Evolutionary conservation across 2,888 invertebrate species (phyloP).

Genomic region (Melitaea athalia): DNA sequence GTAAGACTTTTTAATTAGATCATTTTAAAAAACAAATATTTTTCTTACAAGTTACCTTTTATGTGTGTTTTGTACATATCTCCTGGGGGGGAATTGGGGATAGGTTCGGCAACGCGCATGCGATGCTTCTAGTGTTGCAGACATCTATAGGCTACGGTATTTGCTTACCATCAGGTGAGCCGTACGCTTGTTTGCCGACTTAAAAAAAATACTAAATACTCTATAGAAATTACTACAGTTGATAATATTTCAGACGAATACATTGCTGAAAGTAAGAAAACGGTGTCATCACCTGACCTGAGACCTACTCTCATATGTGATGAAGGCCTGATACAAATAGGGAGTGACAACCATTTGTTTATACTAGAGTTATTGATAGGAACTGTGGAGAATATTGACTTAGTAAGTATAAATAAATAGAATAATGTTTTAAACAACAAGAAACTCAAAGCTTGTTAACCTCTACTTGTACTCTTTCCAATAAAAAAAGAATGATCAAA

Average conservation of each 20-base stretch:
- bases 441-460: no score
- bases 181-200: no score
- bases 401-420: slow-evolving; percentile 55
- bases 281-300: slow-evolving; percentile 58
- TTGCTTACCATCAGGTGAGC: no score
- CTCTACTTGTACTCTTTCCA: no score
- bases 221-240: not conserved
- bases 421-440: not conserved
- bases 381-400: slow-evolving; percentile 80
- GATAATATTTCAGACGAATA: slow-evolving; percentile 63
- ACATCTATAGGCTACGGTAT: no score
- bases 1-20: slow-evolving; percentile 51
- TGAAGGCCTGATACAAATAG: slow-evolving; percentile 81
- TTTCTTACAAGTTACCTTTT: not conserved
- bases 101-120: no score
- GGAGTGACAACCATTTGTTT: slow-evolving; percentile 72
- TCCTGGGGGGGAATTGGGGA: no score
- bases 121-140: no score
- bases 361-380: slow-evolving; percentile 81
- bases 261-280: slow-evolving; percentile 65
- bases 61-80: not conserved
- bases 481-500: no score
- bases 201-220: no score
- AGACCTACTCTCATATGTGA: slow-evolving; percentile 75
- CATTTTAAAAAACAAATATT: not conserved